Evolutionary conservation across 1,140 invertebrate species (phyloP).

Genomic region (Heterodera schachtii): DNA sequence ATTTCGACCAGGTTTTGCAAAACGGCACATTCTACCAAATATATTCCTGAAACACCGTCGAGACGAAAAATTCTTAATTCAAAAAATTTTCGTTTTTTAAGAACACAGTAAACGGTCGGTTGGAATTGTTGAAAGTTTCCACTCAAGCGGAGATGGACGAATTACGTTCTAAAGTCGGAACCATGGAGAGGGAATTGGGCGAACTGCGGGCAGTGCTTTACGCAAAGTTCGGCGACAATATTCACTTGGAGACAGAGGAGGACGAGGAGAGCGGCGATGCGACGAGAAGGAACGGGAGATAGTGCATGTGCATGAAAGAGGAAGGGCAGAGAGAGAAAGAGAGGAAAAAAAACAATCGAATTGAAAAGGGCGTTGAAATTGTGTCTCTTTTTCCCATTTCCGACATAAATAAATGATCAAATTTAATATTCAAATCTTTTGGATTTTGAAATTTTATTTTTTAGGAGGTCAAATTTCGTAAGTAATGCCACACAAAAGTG

Average conservation of each 20-base stretch:
- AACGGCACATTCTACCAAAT: too few species aligned
- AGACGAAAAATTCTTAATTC: too few species aligned
- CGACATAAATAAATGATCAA: too few species aligned
- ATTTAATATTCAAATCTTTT: too few species aligned
- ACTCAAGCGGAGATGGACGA: conserved; percentile 9
- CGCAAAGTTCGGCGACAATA: conserved; percentile 45
- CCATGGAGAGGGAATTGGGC: conserved; percentile 33
- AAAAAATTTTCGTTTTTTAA: neutral
- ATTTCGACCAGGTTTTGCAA: conserved; percentile 68
- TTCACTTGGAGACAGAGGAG: conserved; percentile 39
- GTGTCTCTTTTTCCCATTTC: too few species aligned
- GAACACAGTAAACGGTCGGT: conserved; percentile 17
- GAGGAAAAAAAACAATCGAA: neutral
- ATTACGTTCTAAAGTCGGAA: neutral
- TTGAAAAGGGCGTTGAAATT: too few species aligned
- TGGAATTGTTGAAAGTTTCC: conserved; percentile 31
- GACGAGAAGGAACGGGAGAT: neutral
- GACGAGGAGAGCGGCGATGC: conserved; percentile 10
- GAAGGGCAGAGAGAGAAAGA: neutral
- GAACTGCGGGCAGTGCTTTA: conserved; percentile 38
- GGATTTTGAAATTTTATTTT: too few species aligned
- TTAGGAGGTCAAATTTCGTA: too few species aligned
- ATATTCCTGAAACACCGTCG: too few species aligned
- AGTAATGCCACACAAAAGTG: too few species aligned
- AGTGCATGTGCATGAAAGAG: neutral